A percentile compares a stretch with the other conserved stretches of the same genome.
phyloP scores from a whole-genome alignment of 2,113 vertebrate species.

The Seriola quinqueradiata region DNA sequence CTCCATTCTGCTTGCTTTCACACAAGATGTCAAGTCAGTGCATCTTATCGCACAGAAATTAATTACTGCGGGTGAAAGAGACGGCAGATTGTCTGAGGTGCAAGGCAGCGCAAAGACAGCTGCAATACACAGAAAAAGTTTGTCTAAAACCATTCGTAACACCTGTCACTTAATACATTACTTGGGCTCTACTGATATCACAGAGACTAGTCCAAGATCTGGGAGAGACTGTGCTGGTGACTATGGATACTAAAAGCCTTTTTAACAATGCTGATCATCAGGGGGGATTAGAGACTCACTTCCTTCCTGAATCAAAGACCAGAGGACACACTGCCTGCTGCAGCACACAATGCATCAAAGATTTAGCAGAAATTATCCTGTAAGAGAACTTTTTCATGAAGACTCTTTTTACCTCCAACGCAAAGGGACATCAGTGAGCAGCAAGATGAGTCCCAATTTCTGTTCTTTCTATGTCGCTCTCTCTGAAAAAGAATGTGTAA shows the following conservation, averaged over 20 bases:
- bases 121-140: not conserved
- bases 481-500: constrained; percentile 22
- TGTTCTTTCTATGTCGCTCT: not conserved
- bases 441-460: constrained; percentile 4
- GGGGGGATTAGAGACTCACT: constrained; percentile 22
- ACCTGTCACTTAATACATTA: constrained; percentile 7
- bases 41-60: constrained; percentile 21
- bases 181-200: not conserved
- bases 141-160: constrained; percentile 18
- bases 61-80: constrained; percentile 23
- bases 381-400: constrained; percentile 23
- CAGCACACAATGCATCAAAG: constrained; percentile 14
- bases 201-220: constrained; percentile 16
- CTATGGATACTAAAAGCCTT: constrained; percentile 48
- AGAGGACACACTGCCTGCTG: constrained; percentile 26
- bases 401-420: constrained; percentile 12
- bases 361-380: constrained; percentile 17
- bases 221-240: constrained; percentile 27
- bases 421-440: constrained; percentile 21
- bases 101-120: not conserved
- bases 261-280: constrained; percentile 36
- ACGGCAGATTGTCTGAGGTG: not conserved
- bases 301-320: constrained; percentile 46
- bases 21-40: not conserved
- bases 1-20: constrained; percentile 36